A percentile compares a stretch with the other conserved stretches of the same genome.
Evolutionary conservation across 1,140 invertebrate species (phyloP).

Genomic region (Portunus trituberculatus): DNA sequence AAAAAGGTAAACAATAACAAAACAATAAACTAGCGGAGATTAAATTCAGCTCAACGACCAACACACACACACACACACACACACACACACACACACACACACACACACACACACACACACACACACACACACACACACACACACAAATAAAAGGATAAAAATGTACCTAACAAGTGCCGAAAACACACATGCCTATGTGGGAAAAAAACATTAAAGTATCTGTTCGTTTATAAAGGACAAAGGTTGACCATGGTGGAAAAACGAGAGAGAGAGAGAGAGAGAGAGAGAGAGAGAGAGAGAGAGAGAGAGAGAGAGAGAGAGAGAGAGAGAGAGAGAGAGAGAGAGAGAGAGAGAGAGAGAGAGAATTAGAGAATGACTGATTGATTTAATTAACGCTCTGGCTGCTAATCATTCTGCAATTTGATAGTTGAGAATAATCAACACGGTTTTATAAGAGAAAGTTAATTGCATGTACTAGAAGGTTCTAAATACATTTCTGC

Average conservation of each 20-base stretch:
- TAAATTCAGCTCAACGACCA: no score
- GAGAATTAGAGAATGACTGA: neutral
- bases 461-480: no score
- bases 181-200: neutral
- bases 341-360: constrained; percentile 11
- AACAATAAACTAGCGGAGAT: no score
- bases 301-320: neutral
- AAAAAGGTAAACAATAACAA: no score
- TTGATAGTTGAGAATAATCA: no score
- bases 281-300: neutral
- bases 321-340: constrained; percentile 20
- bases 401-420: no score
- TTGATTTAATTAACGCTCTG: no score
- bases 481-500: no score
- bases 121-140: neutral
- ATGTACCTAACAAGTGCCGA: no score
- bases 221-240: neutral
- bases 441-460: no score
- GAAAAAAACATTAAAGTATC: neutral
- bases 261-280: neutral
- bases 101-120: constrained; percentile 12
- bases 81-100: neutral
- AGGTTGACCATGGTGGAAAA: neutral
- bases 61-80: neutral
- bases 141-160: neutral